These are phyloP conservation scores for Oeneis ivallda DNA, from an alignment of 2,888 invertebrate species.

Conservation along the genomic window DNA sequence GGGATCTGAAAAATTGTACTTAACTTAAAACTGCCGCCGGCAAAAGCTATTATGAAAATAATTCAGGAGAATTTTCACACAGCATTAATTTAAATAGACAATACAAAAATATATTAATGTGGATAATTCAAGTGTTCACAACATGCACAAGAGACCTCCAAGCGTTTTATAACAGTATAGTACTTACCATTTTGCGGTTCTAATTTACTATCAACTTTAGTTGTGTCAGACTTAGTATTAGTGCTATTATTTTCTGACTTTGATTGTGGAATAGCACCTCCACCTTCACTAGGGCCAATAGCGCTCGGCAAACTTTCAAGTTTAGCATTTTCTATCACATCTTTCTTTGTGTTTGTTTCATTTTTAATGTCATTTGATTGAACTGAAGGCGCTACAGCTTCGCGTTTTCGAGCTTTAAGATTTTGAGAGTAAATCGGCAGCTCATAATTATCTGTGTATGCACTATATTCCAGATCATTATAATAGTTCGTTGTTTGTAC, in stretches of 20 bases:
- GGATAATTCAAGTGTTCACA: no score
- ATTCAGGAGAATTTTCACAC: no score
- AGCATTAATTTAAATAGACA: no score
- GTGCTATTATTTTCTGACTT: neutral
- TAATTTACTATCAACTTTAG: conserved; percentile 1
- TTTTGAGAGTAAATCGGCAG: neutral
- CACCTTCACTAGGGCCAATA: conserved; percentile 15
- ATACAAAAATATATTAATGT: no score
- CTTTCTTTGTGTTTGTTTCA: conserved; percentile 6
- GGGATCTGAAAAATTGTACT: no score
- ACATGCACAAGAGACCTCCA: no score
- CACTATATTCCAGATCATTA: conserved; percentile 11
- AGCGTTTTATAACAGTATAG: neutral
- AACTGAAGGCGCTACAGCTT: conserved; percentile 16
- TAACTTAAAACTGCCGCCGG: no score
- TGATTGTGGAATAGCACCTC: neutral
- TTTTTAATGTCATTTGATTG: conserved; percentile 11
- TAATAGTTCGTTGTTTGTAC: conserved; percentile 30
- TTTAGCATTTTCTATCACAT: neutral
- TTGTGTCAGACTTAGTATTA: conserved; percentile 2
- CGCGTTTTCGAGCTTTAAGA: conserved; percentile 26
- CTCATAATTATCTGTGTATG: conserved; percentile 8
- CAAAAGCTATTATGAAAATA: no score
- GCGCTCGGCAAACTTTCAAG: neutral
- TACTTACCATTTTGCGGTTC: conserved; percentile 12